These are phyloP conservation scores for Himalopsyche anomala DNA, from an alignment of 2,888 invertebrate genomes.

Conservation along the genomic window DNA sequence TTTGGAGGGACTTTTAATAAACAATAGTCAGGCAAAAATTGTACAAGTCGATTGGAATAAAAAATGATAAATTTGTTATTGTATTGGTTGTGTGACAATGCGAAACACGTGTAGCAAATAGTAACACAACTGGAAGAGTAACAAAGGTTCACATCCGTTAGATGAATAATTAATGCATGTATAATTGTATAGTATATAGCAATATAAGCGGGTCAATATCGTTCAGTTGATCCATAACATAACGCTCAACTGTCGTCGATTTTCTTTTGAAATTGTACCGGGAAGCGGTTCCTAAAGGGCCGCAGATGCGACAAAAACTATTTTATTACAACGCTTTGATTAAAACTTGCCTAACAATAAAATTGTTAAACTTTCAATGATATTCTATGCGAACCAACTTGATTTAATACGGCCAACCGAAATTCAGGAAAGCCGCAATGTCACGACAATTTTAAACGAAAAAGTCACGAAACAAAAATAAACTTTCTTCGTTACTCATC, in stretches of 20 bases:
- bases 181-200: too few species aligned
- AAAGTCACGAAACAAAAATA: not conserved
- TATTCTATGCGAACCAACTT: slow-evolving; percentile 28
- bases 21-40: too few species aligned
- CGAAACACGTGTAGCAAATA: too few species aligned
- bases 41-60: too few species aligned
- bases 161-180: too few species aligned
- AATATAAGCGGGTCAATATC: too few species aligned
- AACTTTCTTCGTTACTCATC: too few species aligned
- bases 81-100: too few species aligned
- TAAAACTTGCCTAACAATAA: slow-evolving; percentile 39
- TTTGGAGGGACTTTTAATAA: too few species aligned
- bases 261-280: not conserved
- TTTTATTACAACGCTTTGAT: slow-evolving; percentile 42
- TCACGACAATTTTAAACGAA: slow-evolving; percentile 20
- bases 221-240: not conserved
- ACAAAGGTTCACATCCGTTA: too few species aligned
- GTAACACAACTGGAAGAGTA: too few species aligned
- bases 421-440: not conserved
- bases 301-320: slow-evolving; percentile 45
- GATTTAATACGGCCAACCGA: slow-evolving; percentile 19
- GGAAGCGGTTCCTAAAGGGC: not conserved
- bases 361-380: slow-evolving; percentile 40
- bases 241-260: slow-evolving; percentile 13
- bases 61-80: too few species aligned